These are phyloP conservation scores for Pogonocichla stellata DNA, from an alignment of 2,113 vertebrate genomes.

Conservation along the genomic window DNA sequence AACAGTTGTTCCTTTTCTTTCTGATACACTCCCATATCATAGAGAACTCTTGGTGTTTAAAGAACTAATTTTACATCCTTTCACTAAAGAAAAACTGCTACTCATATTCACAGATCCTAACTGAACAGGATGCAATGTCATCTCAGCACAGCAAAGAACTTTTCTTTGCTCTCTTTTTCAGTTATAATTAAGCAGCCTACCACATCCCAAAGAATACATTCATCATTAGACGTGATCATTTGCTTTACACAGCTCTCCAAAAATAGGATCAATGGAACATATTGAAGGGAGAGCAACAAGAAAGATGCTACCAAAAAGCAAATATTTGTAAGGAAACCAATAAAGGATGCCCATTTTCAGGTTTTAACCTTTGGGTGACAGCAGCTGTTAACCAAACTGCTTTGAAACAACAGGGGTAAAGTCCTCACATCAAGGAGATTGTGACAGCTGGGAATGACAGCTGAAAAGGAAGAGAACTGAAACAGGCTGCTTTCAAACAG, in stretches of 20 bases:
- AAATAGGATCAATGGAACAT: background rate
- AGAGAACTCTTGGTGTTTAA: background rate
- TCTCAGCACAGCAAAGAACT: background rate
- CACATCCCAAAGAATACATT: background rate
- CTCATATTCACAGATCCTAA: background rate
- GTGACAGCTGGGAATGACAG: slow-evolving; percentile 64
- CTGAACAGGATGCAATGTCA: background rate
- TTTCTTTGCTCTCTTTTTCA: background rate
- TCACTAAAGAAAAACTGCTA: background rate
- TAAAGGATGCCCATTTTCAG: slow-evolving; percentile 1
- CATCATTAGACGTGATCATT: background rate
- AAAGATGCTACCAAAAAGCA: slow-evolving; percentile 9
- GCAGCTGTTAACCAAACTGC: slow-evolving; percentile 38
- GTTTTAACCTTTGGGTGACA: slow-evolving; percentile 42
- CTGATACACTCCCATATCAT: background rate
- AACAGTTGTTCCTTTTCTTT: background rate
- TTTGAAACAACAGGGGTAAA: slow-evolving; percentile 27
- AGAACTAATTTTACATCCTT: background rate
- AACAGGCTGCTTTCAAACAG: slow-evolving; percentile 44
- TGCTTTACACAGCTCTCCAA: background rate
- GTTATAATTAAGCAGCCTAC: background rate
- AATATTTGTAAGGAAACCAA: background rate
- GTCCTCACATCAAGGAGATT: slow-evolving; percentile 6
- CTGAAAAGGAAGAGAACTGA: slow-evolving; percentile 58
- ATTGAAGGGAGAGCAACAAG: background rate